Conservation (phyloP, 2,113 vertebrate species). For the Leptobrachium leishanense region DNA sequence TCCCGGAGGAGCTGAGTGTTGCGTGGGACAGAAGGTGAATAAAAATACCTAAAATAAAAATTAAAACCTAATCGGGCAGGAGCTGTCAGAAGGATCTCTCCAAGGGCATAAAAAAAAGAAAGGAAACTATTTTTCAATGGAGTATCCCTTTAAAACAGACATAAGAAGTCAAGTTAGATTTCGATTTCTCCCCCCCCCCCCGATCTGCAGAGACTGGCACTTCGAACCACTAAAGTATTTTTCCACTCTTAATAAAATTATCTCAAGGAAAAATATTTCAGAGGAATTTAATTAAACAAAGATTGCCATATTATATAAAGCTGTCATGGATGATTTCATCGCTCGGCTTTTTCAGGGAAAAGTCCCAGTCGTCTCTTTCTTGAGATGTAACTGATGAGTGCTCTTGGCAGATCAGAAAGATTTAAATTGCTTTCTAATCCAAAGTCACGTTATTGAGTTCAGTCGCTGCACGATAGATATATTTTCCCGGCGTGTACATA, state of each 20-base stretch:
- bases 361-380: conserved; percentile 8
- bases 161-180: too few relatives aligned
- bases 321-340: conserved; percentile 1
- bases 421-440: conserved; percentile 13
- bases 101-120: too few relatives aligned
- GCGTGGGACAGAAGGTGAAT: too few relatives aligned
- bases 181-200: too few relatives aligned
- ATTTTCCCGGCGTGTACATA: background rate
- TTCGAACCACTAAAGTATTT: background rate
- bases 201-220: background rate
- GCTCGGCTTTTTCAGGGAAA: background rate
- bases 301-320: conserved; percentile 4
- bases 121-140: too few relatives aligned
- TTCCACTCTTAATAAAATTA: conserved; percentile 9
- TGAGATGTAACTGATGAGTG: conserved; percentile 3
- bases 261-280: conserved; percentile 6
- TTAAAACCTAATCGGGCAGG: too few relatives aligned
- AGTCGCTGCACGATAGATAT: background rate
- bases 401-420: conserved; percentile 24
- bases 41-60: too few relatives aligned
- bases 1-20: too few relatives aligned
- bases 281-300: conserved; percentile 30
- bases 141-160: too few relatives aligned
- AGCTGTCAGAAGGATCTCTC: too few relatives aligned
- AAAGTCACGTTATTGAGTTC: background rate